A percentile compares a stretch with the other conserved stretches of the same genome.
phyloP scores from a whole-genome alignment of 2,888 invertebrate genomes.

The Rhyacophila evoluta region DNA sequence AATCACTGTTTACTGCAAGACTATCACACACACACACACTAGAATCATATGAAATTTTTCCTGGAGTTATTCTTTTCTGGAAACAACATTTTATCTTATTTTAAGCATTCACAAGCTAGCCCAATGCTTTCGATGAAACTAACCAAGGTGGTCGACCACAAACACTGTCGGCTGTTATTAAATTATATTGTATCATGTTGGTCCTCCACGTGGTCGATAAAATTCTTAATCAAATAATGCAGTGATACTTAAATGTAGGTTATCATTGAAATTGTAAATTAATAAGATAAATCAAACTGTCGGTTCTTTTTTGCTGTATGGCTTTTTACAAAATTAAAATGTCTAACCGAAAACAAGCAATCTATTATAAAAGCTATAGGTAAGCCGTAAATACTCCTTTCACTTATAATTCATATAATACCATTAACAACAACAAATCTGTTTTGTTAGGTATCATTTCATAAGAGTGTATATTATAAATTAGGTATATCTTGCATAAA shows the following conservation, averaged over 20 bases:
- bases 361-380: constrained; percentile 20
- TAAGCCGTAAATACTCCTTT: background rate
- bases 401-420: background rate
- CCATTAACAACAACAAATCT: background rate
- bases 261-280: constrained; percentile 20
- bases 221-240: background rate
- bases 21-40: no score
- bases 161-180: no score
- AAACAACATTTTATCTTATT: no score
- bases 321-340: constrained; percentile 14
- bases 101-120: no score
- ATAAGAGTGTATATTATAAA: no score
- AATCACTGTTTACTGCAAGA: no score
- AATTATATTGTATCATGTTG: no score
- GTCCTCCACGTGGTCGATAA: background rate
- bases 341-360: constrained; percentile 18
- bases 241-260: constrained; percentile 7
- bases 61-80: no score
- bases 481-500: constrained; percentile 20
- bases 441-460: constrained; percentile 8
- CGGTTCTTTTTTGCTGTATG: background rate
- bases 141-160: no score
- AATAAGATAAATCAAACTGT: constrained; percentile 19
- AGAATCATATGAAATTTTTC: no score
- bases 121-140: no score